Base-by-base conservation (phyloP, 2,797 vertebrate genomes). In the Gymnoscopelus braueri region DNA sequence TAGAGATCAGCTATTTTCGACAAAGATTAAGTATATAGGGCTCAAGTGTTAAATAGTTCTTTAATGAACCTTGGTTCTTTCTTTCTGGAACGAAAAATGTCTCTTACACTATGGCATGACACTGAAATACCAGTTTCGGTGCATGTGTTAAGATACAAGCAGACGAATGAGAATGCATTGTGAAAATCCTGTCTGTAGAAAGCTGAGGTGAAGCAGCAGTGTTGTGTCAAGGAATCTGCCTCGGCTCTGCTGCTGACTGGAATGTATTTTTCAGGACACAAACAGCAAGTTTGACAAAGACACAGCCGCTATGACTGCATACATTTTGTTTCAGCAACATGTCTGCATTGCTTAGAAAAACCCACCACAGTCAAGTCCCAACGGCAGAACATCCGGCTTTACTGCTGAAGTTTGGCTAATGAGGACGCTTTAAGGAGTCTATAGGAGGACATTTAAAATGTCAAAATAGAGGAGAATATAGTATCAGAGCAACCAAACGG, bases 321-420 rank as follows among this genome's bases (percentile, higher is more conserved):
- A 13, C 50, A 23, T 49, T 71, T 66, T 60, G 58, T 86, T 89
- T 82, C 69, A 76, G 69, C 74, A 81, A 88, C 2, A 44, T 44
- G 39, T 44, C 39, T 44, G 39, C 39, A 44, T 44, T 44, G 39
- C 39, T 8, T 44, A 8, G 87, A 91, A 89, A 89, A 90, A 84
- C 79, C 13, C 26, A 76, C 56, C 48, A 52, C 23, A 77, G 81
- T 69, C 48, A 64, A 73, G 72, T 84, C 78, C 49, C 83, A 89
- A 89, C 81, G 75, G 71, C 72, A 10, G 59, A 67, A 64, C 58
- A 24, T 14, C 32, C 7, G 39, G 8, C 47, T 77, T 77, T 69
- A 23, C 67, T 68, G 60, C 44, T 65, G 65, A 55, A 78, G 56
- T 60, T 35, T 64, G 67, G 65, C 73, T 77, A 78, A 86, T 85